Conservation (phyloP, 2,888 invertebrate genomes). For the Platycheirus rosarum region DNA sequence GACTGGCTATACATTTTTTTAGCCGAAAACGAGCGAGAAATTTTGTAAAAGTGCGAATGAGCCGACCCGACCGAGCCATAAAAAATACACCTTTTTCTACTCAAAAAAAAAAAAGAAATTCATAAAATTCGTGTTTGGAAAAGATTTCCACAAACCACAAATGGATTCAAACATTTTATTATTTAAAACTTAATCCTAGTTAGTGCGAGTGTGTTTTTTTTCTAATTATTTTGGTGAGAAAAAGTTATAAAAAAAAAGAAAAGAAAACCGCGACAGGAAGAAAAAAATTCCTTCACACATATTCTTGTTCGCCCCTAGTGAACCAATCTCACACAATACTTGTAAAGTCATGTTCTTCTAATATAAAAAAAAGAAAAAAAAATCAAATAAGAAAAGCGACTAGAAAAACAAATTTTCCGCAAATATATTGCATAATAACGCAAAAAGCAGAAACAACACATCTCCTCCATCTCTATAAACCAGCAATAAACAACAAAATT, state of each 20-base stretch:
- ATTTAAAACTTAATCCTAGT: conserved; percentile 38
- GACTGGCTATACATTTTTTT: conserved; percentile 49
- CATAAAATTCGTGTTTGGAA: conserved; percentile 51
- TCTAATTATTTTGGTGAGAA: conserved; percentile 38
- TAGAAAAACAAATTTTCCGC: conserved; percentile 19
- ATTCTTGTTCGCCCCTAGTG: conserved; percentile 30
- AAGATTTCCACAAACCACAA: conserved; percentile 54
- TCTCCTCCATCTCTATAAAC: conserved; percentile 21
- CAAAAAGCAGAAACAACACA: conserved; percentile 30
- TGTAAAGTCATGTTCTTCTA: conserved; percentile 63
- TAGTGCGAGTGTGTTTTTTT: conserved; percentile 45
- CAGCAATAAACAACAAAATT: conserved; percentile 60
- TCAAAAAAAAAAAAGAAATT: conserved; percentile 52
- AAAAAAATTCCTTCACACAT: conserved; percentile 27
- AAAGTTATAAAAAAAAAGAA: conserved; percentile 10
- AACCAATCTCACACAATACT: conserved; percentile 45
- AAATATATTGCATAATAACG: conserved; percentile 56
- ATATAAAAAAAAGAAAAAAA: conserved; percentile 31
- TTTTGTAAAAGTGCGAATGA: conserved; percentile 68
- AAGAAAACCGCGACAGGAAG: conserved; percentile 55
- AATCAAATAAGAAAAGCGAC: conserved; percentile 7
- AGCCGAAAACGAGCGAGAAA: conserved; percentile 57
- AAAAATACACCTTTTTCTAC: conserved; percentile 63
- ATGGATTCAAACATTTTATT: conserved; percentile 59
- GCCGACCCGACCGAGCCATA: conserved; percentile 60